Conservation (phyloP, 2,113 vertebrate species). For the Rhinichthys klamathensis region DNA sequence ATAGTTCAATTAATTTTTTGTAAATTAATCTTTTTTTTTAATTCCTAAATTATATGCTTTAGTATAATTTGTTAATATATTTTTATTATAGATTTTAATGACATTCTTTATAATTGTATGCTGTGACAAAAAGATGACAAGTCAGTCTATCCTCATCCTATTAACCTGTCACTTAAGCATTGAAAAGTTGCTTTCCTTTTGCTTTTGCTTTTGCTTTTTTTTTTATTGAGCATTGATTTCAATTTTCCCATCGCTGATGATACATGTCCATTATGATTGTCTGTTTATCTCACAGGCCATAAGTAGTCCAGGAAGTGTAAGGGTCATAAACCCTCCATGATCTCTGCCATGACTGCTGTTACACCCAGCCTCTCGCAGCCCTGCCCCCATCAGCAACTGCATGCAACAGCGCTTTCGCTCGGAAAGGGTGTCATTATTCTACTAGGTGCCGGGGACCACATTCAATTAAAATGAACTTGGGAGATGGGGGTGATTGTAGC, state of each 20-base stretch:
- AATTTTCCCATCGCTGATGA: neutral
- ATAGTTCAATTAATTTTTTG: too few species aligned
- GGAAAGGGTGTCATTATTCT: conserved; percentile 47
- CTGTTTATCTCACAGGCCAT: conserved; percentile 8
- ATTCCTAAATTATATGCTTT: neutral
- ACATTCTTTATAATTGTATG: neutral
- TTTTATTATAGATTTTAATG: neutral
- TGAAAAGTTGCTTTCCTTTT: neutral
- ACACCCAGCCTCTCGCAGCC: conserved; percentile 35
- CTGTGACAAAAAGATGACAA: conserved; percentile 42
- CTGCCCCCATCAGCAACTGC: conserved; percentile 50
- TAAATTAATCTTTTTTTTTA: too few species aligned
- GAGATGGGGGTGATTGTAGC: conserved; percentile 12
- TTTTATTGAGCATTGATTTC: neutral
- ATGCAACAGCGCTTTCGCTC: conserved; percentile 51
- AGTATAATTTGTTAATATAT: neutral
- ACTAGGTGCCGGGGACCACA: conserved; percentile 45
- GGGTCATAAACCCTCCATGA: conserved; percentile 52
- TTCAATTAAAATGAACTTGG: conserved; percentile 54
- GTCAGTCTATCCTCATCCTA: conserved; percentile 25
- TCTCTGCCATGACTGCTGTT: conserved; percentile 15
- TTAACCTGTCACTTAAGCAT: conserved; percentile 39
- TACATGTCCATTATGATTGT: neutral
- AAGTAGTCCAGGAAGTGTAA: conserved; percentile 40
- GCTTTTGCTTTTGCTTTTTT: too few species aligned